These are phyloP conservation scores for Macaca nemestrina DNA, from an alignment of 2,113 vertebrate species.

Conservation along the genomic window DNA sequence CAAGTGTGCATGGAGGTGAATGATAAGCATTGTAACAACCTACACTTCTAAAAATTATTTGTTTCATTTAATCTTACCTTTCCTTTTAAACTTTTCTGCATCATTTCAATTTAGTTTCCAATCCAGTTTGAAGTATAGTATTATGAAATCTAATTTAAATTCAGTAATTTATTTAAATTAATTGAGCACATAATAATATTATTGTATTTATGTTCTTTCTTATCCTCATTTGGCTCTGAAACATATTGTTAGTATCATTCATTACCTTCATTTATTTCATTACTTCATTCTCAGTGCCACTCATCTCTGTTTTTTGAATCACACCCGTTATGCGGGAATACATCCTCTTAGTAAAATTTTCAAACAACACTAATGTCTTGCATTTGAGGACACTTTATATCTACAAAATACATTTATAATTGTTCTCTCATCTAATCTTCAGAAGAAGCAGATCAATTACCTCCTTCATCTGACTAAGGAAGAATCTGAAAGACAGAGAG, in stretches of 20 bases:
- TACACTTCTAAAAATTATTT: not conserved
- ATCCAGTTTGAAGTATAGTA: not conserved
- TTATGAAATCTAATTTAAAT: not conserved
- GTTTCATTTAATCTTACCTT: not conserved
- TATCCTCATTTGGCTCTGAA: not conserved
- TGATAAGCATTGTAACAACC: not conserved
- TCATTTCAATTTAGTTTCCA: constrained; percentile 14
- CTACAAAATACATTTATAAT: not conserved
- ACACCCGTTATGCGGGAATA: not conserved
- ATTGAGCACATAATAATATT: not conserved
- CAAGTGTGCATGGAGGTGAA: not conserved
- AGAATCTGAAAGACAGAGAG: not conserved
- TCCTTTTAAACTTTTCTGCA: not conserved
- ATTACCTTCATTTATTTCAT: not conserved
- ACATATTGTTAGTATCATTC: not conserved
- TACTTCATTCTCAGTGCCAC: not conserved
- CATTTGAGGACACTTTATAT: not conserved
- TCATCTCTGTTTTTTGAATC: not conserved
- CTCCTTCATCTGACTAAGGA: not conserved
- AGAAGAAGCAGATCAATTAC: not conserved
- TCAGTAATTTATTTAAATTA: constrained; percentile 20
- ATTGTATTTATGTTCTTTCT: not conserved
- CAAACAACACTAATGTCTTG: not conserved
- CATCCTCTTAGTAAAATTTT: not conserved
- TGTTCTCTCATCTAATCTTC: not conserved